phyloP scores from a whole-genome alignment of 2,113 vertebrate species.

The Miniopterus natalensis region DNA sequence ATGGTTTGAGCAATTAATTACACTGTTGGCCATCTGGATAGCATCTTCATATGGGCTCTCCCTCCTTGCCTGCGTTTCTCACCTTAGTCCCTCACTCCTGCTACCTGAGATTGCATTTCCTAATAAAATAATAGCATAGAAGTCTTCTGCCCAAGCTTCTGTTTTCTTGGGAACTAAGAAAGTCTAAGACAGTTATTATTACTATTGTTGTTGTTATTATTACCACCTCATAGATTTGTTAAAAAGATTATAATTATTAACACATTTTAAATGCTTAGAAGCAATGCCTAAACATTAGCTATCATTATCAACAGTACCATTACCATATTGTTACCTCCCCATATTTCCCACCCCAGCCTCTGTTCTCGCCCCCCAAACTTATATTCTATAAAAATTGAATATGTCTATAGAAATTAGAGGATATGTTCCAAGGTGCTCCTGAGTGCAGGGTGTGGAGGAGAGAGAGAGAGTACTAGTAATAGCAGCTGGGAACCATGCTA shows the following conservation, averaged over 20 bases:
- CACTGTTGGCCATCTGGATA: neutral
- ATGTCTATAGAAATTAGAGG: conserved; percentile 24
- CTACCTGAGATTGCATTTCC: neutral
- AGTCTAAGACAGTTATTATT: neutral
- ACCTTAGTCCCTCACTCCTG: neutral
- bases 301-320: neutral
- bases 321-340: neutral
- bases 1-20: neutral
- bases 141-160: neutral
- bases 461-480: neutral
- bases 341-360: neutral
- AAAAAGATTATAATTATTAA: conserved; percentile 30
- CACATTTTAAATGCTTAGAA: conserved; percentile 39
- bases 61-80: neutral
- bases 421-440: neutral
- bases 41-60: neutral
- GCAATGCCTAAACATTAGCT: neutral
- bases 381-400: conserved; percentile 2
- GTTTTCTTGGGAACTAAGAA: conserved; percentile 40
- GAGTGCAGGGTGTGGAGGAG: neutral
- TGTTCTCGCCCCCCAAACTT: neutral
- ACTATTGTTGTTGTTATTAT: neutral
- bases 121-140: neutral
- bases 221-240: neutral
- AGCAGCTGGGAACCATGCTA: neutral